Base-by-base conservation (phyloP, 2,113 vertebrate species). In the Gadus macrocephalus region DNA sequence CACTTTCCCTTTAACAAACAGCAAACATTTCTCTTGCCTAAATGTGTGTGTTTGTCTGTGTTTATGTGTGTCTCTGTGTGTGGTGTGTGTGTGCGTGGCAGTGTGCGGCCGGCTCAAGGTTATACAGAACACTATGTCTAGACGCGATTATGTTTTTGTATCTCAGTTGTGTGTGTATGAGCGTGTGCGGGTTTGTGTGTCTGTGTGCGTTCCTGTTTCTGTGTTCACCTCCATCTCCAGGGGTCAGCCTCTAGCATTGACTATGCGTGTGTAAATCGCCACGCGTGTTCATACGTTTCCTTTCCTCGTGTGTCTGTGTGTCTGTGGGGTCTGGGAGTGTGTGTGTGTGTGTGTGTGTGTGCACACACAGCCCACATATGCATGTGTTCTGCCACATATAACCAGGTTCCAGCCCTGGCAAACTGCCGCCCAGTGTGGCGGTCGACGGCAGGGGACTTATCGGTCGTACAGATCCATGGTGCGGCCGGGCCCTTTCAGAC, bases 181-280 rank as follows among this genome's bases (percentile, higher is more conserved):
- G 25, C 35, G 19, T 64, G 63, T 27, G 15, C 0, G 25, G 31
- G 25, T 17, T 1, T 16, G 19, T 22, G 60, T 22, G 3, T 3
- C 2, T 58, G 15, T 17, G 14, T 62, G 59, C 25, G 60, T 15
- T 22, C 8, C 16, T 61, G 6, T 61, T 1, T n/a, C 1, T 19
- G 16, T 59, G 56, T 59, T 19, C 22, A 17, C 60, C 4, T 20
- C 20, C n/a, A 17, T 42, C 70, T 81, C 78, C 66, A 71, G 62
- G 83, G 82, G 83, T 78, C 83, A 83, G 16, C n/a, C 2, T 65
- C 75, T 82, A 83, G 16, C 16, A 2, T 63, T 65, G 53, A 53
- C 17, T 38, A 31, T 22, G 64, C 22, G 20, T 53, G 42, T 53
- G 64, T 25, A 19, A 25, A 22, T 55, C 14, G 53, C 1, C 42